Percentiles rank a stretch among this genome's conserved stretches.
These are phyloP conservation scores for Solen grandis DNA, from an alignment of 1,140 invertebrate species.

Conservation along the genomic window DNA sequence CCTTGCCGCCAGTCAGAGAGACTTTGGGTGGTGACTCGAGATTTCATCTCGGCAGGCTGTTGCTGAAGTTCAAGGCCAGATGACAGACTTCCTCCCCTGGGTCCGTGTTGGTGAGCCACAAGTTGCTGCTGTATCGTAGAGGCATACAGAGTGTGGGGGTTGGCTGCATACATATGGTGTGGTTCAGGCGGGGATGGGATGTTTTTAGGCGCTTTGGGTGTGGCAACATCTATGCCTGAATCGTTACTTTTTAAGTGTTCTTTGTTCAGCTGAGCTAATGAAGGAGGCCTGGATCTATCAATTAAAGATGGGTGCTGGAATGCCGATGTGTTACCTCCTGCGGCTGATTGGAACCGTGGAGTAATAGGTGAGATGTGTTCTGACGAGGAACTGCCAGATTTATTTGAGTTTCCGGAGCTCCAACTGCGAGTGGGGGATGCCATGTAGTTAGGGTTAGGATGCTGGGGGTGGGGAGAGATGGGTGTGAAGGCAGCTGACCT, in stretches of 20 bases:
- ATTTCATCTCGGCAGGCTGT: neutral
- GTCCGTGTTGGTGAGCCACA: slow-evolving; percentile 32
- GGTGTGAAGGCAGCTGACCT: slow-evolving; percentile 76
- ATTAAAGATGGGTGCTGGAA: slow-evolving; percentile 53
- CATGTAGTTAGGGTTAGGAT: slow-evolving; percentile 68
- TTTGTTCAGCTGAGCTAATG: slow-evolving; percentile 62
- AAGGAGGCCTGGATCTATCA: slow-evolving; percentile 42
- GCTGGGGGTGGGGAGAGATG: slow-evolving; percentile 77
- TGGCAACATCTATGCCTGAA: slow-evolving; percentile 70
- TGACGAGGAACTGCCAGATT: slow-evolving; percentile 75
- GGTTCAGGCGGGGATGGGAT: slow-evolving; percentile 33
- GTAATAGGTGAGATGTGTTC: slow-evolving; percentile 78
- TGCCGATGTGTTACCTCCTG: slow-evolving; percentile 44
- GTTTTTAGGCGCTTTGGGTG: slow-evolving; percentile 29
- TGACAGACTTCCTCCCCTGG: slow-evolving; percentile 47
- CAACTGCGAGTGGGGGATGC: slow-evolving; percentile 75
- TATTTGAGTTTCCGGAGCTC: slow-evolving; percentile 71
- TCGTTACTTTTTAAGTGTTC: slow-evolving; percentile 72
- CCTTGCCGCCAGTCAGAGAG: slow-evolving; percentile 46
- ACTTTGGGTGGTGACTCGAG: slow-evolving; percentile 50
- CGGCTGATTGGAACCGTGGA: slow-evolving; percentile 66
- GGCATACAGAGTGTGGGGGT: slow-evolving; percentile 17
- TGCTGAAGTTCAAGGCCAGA: slow-evolving; percentile 33
- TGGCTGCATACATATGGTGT: neutral
- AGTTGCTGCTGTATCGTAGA: slow-evolving; percentile 54